Conservation (phyloP, 2,113 vertebrate species). For the Dunckerocampus dactyliophorus region DNA sequence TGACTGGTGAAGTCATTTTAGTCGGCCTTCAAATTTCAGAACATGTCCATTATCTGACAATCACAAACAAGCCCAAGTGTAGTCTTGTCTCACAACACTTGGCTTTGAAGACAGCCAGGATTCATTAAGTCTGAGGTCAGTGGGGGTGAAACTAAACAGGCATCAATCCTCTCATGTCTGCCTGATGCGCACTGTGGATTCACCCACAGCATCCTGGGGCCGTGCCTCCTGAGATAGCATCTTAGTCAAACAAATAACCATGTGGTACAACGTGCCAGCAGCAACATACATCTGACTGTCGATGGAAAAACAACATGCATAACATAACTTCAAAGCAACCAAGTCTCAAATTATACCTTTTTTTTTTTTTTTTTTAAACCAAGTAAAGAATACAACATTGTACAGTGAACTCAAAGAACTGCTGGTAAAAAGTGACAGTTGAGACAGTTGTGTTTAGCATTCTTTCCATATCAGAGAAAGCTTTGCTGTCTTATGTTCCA, state of each 20-base stretch:
- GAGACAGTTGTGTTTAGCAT: conserved; percentile 10
- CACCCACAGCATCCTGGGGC: conserved; percentile 11
- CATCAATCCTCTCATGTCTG: conserved; percentile 33
- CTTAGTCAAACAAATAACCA: conserved; percentile 53
- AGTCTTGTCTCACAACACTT: not conserved
- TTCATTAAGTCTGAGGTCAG: conserved; percentile 35
- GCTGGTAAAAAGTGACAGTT: conserved; percentile 12
- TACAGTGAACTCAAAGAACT: conserved; percentile 27
- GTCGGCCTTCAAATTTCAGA: not conserved
- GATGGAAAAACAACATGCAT: conserved; percentile 26
- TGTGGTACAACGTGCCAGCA: conserved; percentile 32
- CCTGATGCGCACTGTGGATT: conserved; percentile 18
- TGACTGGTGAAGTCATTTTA: not conserved
- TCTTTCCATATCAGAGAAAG: conserved; percentile 11
- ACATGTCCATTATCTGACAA: not conserved
- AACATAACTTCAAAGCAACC: conserved; percentile 49
- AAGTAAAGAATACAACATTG: conserved; percentile 27
- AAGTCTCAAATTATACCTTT: conserved; percentile 44
- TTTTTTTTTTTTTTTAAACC: conserved; percentile 20
- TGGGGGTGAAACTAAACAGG: conserved; percentile 35
- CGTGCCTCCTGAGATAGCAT: conserved; percentile 31
- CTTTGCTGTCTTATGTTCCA: not conserved
- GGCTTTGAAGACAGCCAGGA: conserved; percentile 32
- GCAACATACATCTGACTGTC: conserved; percentile 44
- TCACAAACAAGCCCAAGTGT: not conserved